These are phyloP conservation scores for Homarus americanus DNA, from an alignment of 1,140 invertebrate species.

Conservation along the genomic window DNA sequence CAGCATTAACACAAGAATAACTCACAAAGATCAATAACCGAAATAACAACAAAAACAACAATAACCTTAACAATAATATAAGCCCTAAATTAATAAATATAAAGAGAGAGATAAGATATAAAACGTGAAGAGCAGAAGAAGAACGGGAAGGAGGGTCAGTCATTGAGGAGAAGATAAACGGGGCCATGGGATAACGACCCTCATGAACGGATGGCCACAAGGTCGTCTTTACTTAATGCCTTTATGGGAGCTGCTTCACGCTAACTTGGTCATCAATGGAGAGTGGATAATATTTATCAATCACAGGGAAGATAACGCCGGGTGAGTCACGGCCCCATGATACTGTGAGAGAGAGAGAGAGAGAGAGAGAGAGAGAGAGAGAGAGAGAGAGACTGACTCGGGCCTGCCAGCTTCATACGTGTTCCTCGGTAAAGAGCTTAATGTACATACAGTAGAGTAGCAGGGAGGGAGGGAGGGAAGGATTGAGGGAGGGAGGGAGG, in stretches of 20 bases:
- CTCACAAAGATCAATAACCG: too few species aligned
- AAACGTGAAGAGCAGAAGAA: conserved; percentile 1
- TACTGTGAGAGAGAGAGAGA: background rate
- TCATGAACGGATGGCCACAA: background rate
- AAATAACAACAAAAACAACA: too few species aligned
- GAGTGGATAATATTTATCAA: conserved; percentile 5
- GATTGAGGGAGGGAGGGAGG: background rate
- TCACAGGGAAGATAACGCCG: background rate
- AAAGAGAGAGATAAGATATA: background rate
- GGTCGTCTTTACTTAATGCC: background rate
- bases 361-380: conserved; percentile 10
- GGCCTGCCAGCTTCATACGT: too few species aligned
- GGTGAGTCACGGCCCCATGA: background rate
- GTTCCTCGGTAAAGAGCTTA: too few species aligned
- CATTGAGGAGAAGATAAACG: conserved; percentile 10
- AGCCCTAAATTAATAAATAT: too few species aligned
- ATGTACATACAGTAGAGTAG: too few species aligned
- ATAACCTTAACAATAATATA: too few species aligned
- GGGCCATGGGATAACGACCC: background rate
- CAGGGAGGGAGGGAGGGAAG: background rate
- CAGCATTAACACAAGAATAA: too few species aligned
- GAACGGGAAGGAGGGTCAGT: conserved; percentile 1
- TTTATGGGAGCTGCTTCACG: background rate
- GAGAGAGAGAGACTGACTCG: too few species aligned
- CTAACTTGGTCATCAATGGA: background rate